Base-by-base conservation (phyloP, 1,140 invertebrate species). In the Leptinotarsa texana region DNA sequence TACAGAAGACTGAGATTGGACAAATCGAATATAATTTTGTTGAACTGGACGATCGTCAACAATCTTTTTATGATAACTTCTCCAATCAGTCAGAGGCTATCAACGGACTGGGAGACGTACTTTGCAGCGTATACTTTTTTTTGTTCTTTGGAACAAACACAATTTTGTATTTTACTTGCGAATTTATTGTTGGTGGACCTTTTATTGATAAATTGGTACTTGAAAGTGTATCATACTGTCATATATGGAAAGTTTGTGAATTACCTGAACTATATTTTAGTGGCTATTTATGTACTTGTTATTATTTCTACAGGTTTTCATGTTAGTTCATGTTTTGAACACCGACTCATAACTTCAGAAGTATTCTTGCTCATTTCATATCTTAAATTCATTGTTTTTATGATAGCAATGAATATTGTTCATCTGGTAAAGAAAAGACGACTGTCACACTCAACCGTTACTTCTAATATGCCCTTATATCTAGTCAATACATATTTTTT, bases 371-470 rank as follows among this genome's bases (percentile, higher is more conserved):
- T 63, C 11, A 2, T 71, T 75, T 57, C 62, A 8, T 27, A 71
- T 24, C 18, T 71, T 21, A 61, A 71, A 15, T 71, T 71, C 33
- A 27, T 75, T 49, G 18, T 75, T 13, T 71, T 75, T 66, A 71
- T 75, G 68, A 51, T 72, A 13, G 57, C 75, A 15, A 75, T 78
- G 27, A 75, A 78, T 57, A 70, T 78, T 62, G 49, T 74, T n/a
- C 72, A 74, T 65, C 15, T 67, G 11, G 22, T 77, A 4, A 77
- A 68, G 27, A 71, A 15, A 15, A 65, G 76, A 33, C 65, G 42
- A 61, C 27, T 77, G 8, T 17, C 51, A 42, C 1, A 69, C 15
- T 63, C 63, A 18, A 63, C 61, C 21, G 11, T 13, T 17, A 61
- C 68, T 4, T 42, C 33, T 3, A 42, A 69, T 65, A 51, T 22